These are phyloP conservation scores for Nomada fabriciana DNA, from an alignment of 2,888 invertebrate genomes.

Conservation along the genomic window DNA sequence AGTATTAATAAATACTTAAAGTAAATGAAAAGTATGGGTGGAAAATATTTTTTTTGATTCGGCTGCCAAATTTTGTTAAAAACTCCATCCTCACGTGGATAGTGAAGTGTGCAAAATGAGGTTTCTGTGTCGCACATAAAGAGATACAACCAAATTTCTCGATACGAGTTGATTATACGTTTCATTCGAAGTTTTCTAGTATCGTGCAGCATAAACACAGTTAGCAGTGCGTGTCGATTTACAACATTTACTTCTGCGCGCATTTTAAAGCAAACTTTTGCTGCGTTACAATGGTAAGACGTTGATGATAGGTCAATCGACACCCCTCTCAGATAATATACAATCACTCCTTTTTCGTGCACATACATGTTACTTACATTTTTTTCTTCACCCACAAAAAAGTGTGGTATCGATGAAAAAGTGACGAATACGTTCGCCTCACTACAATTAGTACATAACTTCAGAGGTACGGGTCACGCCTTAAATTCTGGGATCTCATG, in stretches of 20 bases:
- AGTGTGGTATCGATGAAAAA: too few relatives aligned
- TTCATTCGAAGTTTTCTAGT: background rate
- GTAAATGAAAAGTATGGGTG: too few relatives aligned
- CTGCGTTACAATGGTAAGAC: background rate
- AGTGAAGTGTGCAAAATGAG: conserved; percentile 3
- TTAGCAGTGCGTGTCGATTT: background rate
- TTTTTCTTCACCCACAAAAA: too few relatives aligned
- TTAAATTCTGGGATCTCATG: background rate
- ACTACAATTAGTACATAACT: background rate
- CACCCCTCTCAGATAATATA: too few relatives aligned
- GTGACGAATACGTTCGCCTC: too few relatives aligned
- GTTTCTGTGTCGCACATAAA: conserved; percentile 16
- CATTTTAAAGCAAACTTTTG: background rate
- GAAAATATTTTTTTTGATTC: too few relatives aligned
- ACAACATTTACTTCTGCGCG: background rate
- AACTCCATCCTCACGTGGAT: background rate
- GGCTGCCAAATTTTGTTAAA: background rate
- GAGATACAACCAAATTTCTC: background rate
- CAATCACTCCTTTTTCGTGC: too few relatives aligned
- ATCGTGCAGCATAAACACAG: background rate
- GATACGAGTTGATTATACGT: background rate
- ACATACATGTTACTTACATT: too few relatives aligned
- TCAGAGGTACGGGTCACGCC: background rate
- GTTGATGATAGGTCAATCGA: background rate
- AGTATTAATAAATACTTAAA: too few relatives aligned